Base-by-base conservation (phyloP, 2,797 vertebrate genomes). In the Sebastes variabilis region DNA sequence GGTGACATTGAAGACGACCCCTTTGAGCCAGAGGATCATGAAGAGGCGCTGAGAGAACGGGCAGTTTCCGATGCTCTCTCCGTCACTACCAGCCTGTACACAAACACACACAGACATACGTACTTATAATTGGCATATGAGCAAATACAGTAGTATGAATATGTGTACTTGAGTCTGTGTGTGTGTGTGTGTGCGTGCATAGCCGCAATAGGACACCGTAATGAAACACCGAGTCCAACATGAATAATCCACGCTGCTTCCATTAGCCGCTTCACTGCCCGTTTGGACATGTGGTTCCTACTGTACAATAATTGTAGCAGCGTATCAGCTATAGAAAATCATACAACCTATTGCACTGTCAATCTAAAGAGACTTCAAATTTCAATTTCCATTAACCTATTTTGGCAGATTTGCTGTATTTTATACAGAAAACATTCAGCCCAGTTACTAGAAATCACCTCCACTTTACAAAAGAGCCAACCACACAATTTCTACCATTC, bases 11-110 rank as follows among this genome's bases (percentile, higher is more conserved):
- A 99, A 99, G 88, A 99, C 97, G 1, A 99, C 97, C 1, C 98
- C 98, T 87, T 99, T 99, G 12, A 99, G 95, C 98, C 98, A 99
- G 54, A 99, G 97, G 90, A 99, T 97, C 98, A 99, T 99, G 62
- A 99, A 99, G 69, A 99, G 97, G 36, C 98, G 97, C 84, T 99
- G 98, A 52, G 98, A 99, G 90, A 99, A 99, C 0, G 98, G 98
- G 88, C 98, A 99, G 85, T 99, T 99, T 65, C 98, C 98, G 12
- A 99, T 97, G 72, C 96, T 98, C 90, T 99, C 98, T 0, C 98
- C 98, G 70, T 99, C 98, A 27, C 94, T 97, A n/a, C 98, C 98
- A 75, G 98, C 98, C 98, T 99, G 54, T 6, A 78, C 75, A 80
- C 36, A 80, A 30, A 82, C 59, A 56, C 34, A 73, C 18, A 67